phyloP scores from a whole-genome alignment of 2,888 invertebrate species.

The Gibbula magus region DNA sequence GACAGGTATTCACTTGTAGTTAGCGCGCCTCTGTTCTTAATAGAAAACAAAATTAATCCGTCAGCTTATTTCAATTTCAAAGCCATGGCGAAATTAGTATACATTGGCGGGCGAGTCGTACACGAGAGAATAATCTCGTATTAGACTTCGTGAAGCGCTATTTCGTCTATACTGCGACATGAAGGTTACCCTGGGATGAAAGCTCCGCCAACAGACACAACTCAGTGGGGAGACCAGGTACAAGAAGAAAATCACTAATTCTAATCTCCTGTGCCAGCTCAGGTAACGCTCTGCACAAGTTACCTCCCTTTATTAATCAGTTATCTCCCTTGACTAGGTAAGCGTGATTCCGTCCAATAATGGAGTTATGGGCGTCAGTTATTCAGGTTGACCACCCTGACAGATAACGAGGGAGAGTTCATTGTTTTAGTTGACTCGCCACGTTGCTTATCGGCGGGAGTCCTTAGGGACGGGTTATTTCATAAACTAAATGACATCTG shows the following conservation, averaged over 20 bases:
- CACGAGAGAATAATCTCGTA: constrained; percentile 13
- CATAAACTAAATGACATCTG: constrained; percentile 15
- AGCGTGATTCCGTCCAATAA: not conserved
- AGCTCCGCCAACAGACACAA: not conserved
- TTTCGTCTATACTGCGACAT: not conserved
- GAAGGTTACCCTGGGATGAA: constrained; percentile 11
- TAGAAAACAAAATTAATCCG: constrained; percentile 39
- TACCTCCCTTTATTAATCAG: not conserved
- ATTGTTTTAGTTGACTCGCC: constrained; percentile 10
- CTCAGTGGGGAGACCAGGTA: not conserved
- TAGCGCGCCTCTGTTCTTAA: constrained; percentile 29
- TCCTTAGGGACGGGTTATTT: constrained; percentile 4
- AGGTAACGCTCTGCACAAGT: constrained; percentile 2
- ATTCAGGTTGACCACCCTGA: not conserved
- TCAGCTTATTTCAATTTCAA: constrained; percentile 36
- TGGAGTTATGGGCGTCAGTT: not conserved
- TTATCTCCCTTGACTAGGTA: not conserved
- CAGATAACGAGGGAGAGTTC: not conserved
- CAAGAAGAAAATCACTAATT: constrained; percentile 4
- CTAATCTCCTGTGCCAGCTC: constrained; percentile 2
- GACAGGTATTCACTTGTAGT: constrained; percentile 26
- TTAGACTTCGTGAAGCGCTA: constrained; percentile 1
- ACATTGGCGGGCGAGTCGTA: constrained; percentile 17
- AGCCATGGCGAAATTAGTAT: constrained; percentile 29
- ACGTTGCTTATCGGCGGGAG: not conserved